Evolutionary conservation across 2,113 vertebrate species (phyloP), one percentile per base, ranked within the genome.

Genomic region (Recurvirostra avosetta): DNA sequence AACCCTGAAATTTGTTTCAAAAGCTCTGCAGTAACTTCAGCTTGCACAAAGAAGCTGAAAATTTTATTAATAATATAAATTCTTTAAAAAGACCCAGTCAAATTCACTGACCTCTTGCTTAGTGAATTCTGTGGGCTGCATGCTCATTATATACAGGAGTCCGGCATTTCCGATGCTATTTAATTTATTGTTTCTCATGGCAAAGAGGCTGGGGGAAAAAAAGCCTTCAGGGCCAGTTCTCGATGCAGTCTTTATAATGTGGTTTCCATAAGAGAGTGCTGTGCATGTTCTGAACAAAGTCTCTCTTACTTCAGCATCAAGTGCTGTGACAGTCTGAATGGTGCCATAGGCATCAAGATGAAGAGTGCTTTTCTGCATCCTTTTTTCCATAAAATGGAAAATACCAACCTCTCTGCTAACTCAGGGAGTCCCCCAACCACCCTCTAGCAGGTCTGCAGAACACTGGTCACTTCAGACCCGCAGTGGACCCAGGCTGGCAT

Each of bases 131-230:
- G 30, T 21, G 61, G 34, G 43, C 68, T 70, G n/a, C 36, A 25
- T 27, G 25, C 67, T 93, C 21, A 15, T 83, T 49, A 77, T 40
- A 17, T 30, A 45, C 0, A 49, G 30, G 38, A 81, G n/a, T 15
- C 75, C 3, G 1, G 55, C 0, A 0, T 66, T 90, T 80, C 27
- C 0, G 0, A 32, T 12, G 53, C 38, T 62, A 55, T 66, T 90
- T 82, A 63, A 56, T 47, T 72, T 84, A 65, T 27, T 86, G 34
- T 76, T 93, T 92, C 78, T 92, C 61, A 3, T 10, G 34, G 85
- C 62, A 78, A 86, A 90, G 32, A 61, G 70, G 38, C 47, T 73
- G 50, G 55, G 47, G 58, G 49, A 93, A 83, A n/a, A n/a, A 66
- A 86, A 58, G 83, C 78, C 94, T 88, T 63, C 88, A 34, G 84